Base-by-base conservation (phyloP, 1,140 invertebrate species). In the Asobara japonica region DNA sequence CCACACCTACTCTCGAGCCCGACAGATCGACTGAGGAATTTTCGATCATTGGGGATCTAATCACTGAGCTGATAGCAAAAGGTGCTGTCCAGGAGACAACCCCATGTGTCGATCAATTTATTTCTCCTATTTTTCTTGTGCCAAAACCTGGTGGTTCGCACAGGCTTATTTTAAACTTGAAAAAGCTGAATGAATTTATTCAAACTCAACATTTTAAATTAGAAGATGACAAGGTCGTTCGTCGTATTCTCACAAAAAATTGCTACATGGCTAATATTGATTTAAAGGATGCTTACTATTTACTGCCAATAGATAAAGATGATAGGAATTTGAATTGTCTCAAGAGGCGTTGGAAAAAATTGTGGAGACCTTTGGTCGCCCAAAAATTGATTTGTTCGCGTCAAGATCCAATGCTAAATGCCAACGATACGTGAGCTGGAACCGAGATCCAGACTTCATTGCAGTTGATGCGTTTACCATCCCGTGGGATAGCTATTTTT, bases 401-500 rank as follows among this genome's bases (percentile, higher is more conserved):
- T 71, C 65, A 8, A 72, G 73, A 65, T 22, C 62, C 2, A 82
- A 82, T 61, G 31, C 65, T 3, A 82, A 81, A 74, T 78, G 78
- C 65, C 22, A 66, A 6, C 16, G 33, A 20, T 81, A 76, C 67
- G 66, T 80, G 20, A 78, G 75, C 11, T 81, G 80, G 80, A 20
- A 71, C 8, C 30, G 51, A 22, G 81, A 82, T 60, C 80, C 79
- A n/a, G 75, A 72, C 7, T 25, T 73, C 5, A 29, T 65, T 22
- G 56, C 48, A 5, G 67, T 80, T 29, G 78, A 83, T 71, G 79
- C 79, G 0, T 82, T 82, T 69, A 82, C 79, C 6, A 56, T 82
- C 10, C 11, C 30, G 13, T 82, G 80, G 78, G 74, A 27, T 3
- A 27, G 41, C 13, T 69, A 71, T 72, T 68, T 65, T 29, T 74